A percentile compares a stretch with the other conserved stretches of the same genome.
Evolutionary conservation across 2,888 invertebrate genomes (phyloP).

Genomic region (Drosophila infuscata): DNA sequence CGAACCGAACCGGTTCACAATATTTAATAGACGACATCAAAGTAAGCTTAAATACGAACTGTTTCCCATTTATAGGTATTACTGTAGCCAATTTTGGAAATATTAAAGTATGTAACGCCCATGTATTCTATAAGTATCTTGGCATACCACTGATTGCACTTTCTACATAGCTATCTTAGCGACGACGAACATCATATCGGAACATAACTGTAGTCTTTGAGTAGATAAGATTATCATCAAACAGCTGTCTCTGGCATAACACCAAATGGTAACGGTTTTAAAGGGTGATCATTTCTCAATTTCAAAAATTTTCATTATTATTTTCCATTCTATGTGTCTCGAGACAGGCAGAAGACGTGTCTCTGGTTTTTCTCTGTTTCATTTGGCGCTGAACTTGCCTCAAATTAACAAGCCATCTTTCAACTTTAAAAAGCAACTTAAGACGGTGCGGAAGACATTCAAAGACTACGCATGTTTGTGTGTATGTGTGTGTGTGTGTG

Average conservation of each 20-base stretch:
- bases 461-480: constrained; percentile 3
- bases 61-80: neutral
- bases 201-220: neutral
- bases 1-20: neutral
- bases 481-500: neutral
- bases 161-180: neutral
- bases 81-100: neutral
- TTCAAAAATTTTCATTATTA: no score
- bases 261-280: neutral
- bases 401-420: constrained; percentile 9
- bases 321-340: constrained; percentile 13
- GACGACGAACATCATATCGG: neutral
- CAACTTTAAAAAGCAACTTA: constrained; percentile 23
- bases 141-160: neutral
- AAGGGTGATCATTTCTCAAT: neutral
- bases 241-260: neutral
- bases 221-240: neutral
- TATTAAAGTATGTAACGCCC: neutral
- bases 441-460: constrained; percentile 50
- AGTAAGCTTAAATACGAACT: neutral
- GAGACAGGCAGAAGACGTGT: constrained; percentile 28
- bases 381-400: neutral
- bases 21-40: neutral
- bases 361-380: neutral
- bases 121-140: neutral